Conservation (phyloP, 2,113 vertebrate species). For the Petaurus breviceps region DNA sequence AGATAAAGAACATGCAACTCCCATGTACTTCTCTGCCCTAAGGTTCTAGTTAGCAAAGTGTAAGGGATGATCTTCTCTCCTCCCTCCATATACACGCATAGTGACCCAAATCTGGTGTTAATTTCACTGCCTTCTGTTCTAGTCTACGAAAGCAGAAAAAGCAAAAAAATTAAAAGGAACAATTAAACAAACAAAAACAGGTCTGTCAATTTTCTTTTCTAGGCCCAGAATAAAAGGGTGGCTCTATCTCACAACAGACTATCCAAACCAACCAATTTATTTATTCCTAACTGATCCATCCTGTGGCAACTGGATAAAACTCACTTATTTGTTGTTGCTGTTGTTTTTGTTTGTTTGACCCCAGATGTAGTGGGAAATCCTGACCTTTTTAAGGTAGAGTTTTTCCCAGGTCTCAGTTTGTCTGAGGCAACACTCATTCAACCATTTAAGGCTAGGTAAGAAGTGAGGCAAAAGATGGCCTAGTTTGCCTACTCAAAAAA, state of each 20-base stretch:
- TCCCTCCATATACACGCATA: not conserved
- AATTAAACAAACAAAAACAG: not conserved
- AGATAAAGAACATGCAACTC: not conserved
- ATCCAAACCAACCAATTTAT: not conserved
- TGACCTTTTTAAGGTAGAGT: too few relatives aligned
- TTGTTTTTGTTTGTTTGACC: not conserved
- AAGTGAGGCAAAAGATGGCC: too few relatives aligned
- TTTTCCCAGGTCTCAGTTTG: too few relatives aligned
- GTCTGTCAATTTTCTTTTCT: not conserved
- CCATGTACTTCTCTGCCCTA: not conserved
- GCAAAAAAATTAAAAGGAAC: not conserved
- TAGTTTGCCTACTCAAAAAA: too few relatives aligned
- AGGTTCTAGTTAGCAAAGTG: not conserved
- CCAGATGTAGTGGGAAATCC: too few relatives aligned
- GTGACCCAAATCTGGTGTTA: not conserved
- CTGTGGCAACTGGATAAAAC: not conserved
- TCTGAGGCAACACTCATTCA: too few relatives aligned
- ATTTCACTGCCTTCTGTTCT: not conserved
- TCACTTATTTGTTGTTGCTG: not conserved
- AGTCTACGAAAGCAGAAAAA: not conserved
- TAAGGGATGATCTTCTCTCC: not conserved
- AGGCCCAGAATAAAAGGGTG: not conserved
- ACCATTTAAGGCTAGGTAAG: too few relatives aligned
- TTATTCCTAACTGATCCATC: not conserved
- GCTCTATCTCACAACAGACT: not conserved